Base-by-base conservation (phyloP, 2,888 invertebrate genomes). In the Caenorhabditis macrosperma region DNA sequence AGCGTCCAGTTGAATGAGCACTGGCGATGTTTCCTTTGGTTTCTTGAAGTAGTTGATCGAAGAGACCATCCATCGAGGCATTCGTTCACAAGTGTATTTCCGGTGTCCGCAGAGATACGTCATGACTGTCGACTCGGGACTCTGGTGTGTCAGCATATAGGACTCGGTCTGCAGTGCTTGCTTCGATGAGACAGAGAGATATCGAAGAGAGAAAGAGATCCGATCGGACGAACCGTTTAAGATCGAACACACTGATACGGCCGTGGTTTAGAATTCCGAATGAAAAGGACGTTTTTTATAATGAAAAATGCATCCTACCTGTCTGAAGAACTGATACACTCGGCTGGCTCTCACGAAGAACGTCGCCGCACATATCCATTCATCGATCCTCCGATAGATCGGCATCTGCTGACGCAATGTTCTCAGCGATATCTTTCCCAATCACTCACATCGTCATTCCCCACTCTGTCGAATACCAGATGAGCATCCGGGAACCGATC, bases 341-440 rank as follows among this genome's bases (percentile, higher is more conserved):
- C 50, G 64, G 10, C 41, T 64, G 20, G 64, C 74, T 48, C 74
- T 46, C 10, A 64, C 74, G 28, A 74, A 74, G 38, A 74, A 74
- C 9, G 74, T 74, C 20, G 72, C 72, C 1, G 63, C 72, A 35
- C 72, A 74, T 9, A 74, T 59, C 74, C 74, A 74, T 10, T 74
- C 20, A 12, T 41, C 10, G 55, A 74, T 64, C 30, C 74, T 15
- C 15, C 33, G 22, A 26, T 71, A 71, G 0, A n/a, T 3, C 10
- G 71, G 61, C n/a, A 61, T 2, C 71, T 71, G 44, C n/a, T n/a
- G n/a, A n/a, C n/a, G n/a, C 4, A 71, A 44, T 9, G 33, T 33
- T 33, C 33, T 33, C 33, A 33, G 9, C 33, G n/a, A n/a, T n/a
- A 7, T 33, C 9, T 33, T 9, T 33, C 6, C 9, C 5, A 33